Percentiles rank a stretch among this genome's conserved stretches.
phyloP scores from a whole-genome alignment of 1,140 invertebrate species.

The Homalodisca vitripennis region DNA sequence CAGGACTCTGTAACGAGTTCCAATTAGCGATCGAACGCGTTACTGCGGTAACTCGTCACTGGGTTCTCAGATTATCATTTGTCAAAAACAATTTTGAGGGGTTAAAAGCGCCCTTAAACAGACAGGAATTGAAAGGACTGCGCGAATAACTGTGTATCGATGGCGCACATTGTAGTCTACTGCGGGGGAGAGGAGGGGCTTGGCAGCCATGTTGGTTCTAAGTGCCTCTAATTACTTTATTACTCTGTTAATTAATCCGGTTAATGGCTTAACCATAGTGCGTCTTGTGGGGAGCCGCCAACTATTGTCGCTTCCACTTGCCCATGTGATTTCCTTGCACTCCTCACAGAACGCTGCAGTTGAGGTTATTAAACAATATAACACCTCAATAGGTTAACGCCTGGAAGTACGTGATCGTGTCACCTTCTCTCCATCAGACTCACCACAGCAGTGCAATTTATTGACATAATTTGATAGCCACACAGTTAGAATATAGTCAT shows the following conservation, averaged over 20 bases:
- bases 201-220: constrained; percentile 16
- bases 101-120: not conserved
- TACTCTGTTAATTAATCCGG: constrained; percentile 21
- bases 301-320: not conserved
- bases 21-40: not conserved
- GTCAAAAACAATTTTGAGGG: not conserved
- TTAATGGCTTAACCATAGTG: not conserved
- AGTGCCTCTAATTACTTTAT: constrained; percentile 18
- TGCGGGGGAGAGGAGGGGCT: not conserved
- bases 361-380: too few relatives aligned
- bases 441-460: too few relatives aligned
- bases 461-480: too few relatives aligned
- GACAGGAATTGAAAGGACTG: not conserved
- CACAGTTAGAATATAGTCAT: too few relatives aligned
- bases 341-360: too few relatives aligned
- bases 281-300: not conserved
- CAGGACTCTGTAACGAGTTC: too few relatives aligned
- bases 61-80: not conserved
- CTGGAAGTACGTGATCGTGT: too few relatives aligned
- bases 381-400: too few relatives aligned
- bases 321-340: too few relatives aligned
- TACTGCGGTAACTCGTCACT: not conserved
- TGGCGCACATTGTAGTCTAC: not conserved
- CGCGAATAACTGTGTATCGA: too few relatives aligned
- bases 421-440: too few relatives aligned